Conservation (phyloP, 2,888 invertebrate species). For the Diplolepis rosae region DNA sequence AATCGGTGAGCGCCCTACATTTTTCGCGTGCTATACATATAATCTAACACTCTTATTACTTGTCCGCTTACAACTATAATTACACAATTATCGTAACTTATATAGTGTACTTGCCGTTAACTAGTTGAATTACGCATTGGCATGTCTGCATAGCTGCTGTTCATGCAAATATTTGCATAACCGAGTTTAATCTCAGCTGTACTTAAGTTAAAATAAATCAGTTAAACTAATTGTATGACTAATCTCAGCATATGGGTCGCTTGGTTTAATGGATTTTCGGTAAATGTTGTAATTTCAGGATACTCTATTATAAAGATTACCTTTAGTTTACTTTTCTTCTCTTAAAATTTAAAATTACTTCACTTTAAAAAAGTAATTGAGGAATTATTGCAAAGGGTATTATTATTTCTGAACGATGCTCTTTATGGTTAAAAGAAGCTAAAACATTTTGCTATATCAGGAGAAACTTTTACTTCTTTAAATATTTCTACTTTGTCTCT, state of each 20-base stretch:
- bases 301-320: too few relatives aligned
- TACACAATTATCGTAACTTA: slow-evolving; percentile 8
- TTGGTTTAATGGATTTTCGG: slow-evolving; percentile 11
- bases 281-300: not conserved
- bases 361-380: not conserved
- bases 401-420: too few relatives aligned
- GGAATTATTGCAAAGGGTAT: too few relatives aligned
- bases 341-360: not conserved
- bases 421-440: too few relatives aligned
- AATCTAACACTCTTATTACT: slow-evolving; percentile 23
- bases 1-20: slow-evolving; percentile 9
- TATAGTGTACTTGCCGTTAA: not conserved
- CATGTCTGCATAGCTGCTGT: not conserved
- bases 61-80: slow-evolving; percentile 12
- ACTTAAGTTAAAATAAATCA: not conserved
- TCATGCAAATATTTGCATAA: slow-evolving; percentile 20
- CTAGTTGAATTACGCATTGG: not conserved
- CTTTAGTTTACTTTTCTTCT: not conserved
- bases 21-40: slow-evolving; percentile 9
- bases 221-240: not conserved
- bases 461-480: too few relatives aligned
- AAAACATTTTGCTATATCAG: too few relatives aligned
- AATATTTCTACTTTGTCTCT: too few relatives aligned
- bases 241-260: slow-evolving; percentile 5
- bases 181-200: not conserved